Evolutionary conservation across 2,113 vertebrate species (phyloP).

Genomic region (Gorsachius goisagi): DNA sequence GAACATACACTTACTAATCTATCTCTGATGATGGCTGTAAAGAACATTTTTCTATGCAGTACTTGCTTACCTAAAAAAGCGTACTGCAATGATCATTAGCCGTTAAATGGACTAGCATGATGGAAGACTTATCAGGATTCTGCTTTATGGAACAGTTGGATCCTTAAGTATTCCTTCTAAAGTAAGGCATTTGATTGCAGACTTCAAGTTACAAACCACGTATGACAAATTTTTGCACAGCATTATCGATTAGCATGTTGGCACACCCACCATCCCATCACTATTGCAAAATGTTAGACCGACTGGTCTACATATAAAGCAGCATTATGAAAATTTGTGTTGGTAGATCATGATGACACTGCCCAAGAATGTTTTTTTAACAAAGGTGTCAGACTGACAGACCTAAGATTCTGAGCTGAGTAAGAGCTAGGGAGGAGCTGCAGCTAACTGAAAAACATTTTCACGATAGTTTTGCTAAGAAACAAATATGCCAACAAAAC

Average conservation of each 20-base stretch:
- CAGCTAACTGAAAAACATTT: not conserved
- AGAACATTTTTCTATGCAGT: not conserved
- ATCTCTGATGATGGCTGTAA: not conserved
- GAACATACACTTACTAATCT: not conserved
- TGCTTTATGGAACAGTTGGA: not conserved
- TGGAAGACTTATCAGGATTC: not conserved
- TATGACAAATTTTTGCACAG: not conserved
- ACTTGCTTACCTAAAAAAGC: not conserved
- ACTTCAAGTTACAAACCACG: not conserved
- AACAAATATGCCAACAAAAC: not conserved
- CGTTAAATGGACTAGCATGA: not conserved
- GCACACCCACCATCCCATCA: not conserved
- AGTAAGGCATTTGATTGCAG: not conserved
- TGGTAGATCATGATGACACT: not conserved
- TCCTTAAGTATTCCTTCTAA: not conserved
- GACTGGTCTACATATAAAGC: accelerated
- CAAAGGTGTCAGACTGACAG: not conserved
- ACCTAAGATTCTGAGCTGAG: not conserved
- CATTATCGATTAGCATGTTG: not conserved
- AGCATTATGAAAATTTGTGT: not conserved
- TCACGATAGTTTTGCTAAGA: not conserved
- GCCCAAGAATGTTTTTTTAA: not conserved
- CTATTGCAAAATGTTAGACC: not conserved
- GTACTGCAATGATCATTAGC: not conserved
- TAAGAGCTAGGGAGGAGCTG: not conserved